Evolutionary conservation across 2,797 vertebrate genomes (phyloP), one percentile per base, ranked within the genome.

Genomic region (Coregonus sp.): DNA sequence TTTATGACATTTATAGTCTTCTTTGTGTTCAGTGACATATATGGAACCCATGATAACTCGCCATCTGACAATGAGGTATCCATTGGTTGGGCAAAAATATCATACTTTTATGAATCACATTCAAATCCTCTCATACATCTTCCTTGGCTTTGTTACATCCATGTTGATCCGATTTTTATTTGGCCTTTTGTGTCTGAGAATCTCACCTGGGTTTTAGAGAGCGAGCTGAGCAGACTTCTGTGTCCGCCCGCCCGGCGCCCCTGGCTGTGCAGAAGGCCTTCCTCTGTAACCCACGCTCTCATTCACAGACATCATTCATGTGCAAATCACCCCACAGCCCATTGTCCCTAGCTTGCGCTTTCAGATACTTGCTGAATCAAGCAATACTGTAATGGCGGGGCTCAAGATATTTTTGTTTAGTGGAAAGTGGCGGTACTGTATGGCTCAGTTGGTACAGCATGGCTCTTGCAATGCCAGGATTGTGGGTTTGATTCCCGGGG

Each of bases 231-330:
- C 87, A 88, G 85, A 91, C 90, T 92, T 88, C 92, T 91, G 16
- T 56, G 18, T 56, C 16, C 89, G 80, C 85, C 86, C 87, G 65
- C 86, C 90, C 56, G 65, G 74, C 78, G 69, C 78, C 72, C 75
- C 50, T 69, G 67, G 76, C 86, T 84, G 80, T 84, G 89, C 86
- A 90, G 79, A 85, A 89, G 90, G 90, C 90, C 93, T 91, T 92
- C 86, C 87, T 92, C 90, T 91, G 89, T 91, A 90, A 92, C 89
- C 86, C 91, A 91, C 91, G 86, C 88, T 75, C 76, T 87, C 88
- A 93, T 93, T 94, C 92, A 94, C 84, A 89, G 89, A 90, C 89
- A 65, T 88, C 89, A 94, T 94, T 95, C 93, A 94, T 94, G 93
- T 94, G 93, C 92, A 93, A 94, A 94, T 94, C 84, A 89, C 87